Conservation (phyloP, 2,797 vertebrate genomes). For the Hoplostethus mediterraneus region DNA sequence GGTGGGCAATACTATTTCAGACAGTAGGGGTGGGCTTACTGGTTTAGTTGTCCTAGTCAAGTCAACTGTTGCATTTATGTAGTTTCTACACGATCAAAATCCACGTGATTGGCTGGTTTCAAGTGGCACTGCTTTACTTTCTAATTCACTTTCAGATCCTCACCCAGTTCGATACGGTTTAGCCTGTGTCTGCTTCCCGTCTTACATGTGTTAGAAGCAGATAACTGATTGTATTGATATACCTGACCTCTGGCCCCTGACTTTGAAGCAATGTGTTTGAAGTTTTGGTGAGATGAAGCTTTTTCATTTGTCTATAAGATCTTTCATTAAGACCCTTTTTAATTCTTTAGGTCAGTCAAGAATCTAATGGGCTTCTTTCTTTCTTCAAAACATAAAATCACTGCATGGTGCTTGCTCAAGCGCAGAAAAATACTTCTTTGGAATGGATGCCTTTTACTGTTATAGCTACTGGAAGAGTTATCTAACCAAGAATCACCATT, state of each 20-base stretch:
- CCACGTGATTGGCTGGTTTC: neutral
- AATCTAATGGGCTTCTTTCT: neutral
- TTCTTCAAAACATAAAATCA: neutral
- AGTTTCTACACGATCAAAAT: neutral
- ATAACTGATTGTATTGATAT: conserved; percentile 54
- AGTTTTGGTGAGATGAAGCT: conserved; percentile 16
- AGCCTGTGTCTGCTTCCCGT: conserved; percentile 10
- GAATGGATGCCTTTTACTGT: too few species aligned
- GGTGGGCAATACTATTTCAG: conserved; percentile 42
- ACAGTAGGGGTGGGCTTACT: conserved; percentile 13
- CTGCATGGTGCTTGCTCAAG: too few species aligned
- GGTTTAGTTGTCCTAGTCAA: conserved; percentile 9
- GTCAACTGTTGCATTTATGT: too few species aligned
- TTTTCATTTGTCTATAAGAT: conserved; percentile 14
- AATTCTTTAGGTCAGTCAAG: neutral
- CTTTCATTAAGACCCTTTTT: conserved; percentile 29
- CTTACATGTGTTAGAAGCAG: conserved; percentile 38
- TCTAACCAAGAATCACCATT: too few species aligned
- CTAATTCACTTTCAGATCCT: neutral
- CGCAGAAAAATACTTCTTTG: neutral
- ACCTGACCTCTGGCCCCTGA: conserved; percentile 27
- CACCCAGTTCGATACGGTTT: conserved; percentile 8
- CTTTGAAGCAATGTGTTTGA: conserved; percentile 38
- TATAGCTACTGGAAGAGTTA: too few species aligned
- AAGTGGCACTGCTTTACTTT: conserved; percentile 9